Conservation (phyloP, 2,888 invertebrate genomes). For the Reticulitermes lucifugus region DNA sequence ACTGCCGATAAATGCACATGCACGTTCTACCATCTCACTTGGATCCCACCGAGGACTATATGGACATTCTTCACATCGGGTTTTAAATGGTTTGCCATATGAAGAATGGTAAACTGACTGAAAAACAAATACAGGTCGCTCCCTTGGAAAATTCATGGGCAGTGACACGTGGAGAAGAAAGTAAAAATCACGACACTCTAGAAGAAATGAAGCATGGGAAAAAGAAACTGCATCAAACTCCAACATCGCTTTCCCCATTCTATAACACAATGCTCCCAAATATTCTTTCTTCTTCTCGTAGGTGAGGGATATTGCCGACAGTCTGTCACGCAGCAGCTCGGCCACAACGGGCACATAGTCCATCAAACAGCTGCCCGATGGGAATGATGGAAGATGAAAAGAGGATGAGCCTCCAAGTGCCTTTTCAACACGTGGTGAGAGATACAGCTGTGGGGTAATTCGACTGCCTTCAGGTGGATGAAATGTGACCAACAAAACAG, state of each 20-base stretch:
- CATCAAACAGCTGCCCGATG: constrained; percentile 60
- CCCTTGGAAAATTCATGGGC: constrained; percentile 61
- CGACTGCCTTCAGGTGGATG: constrained; percentile 66
- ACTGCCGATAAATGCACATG: constrained; percentile 50
- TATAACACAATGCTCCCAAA: constrained; percentile 62
- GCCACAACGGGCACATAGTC: constrained; percentile 62
- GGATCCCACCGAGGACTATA: constrained; percentile 59
- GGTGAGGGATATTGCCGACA: constrained; percentile 58
- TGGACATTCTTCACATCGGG: constrained; percentile 56
- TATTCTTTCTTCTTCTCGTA: constrained; percentile 65
- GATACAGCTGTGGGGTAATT: constrained; percentile 63
- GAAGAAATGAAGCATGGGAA: constrained; percentile 68
- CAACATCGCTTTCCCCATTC: constrained; percentile 63
- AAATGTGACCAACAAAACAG: constrained; percentile 70
- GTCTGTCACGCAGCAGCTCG: constrained; percentile 60
- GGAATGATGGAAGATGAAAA: constrained; percentile 64
- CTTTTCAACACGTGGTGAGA: constrained; percentile 67
- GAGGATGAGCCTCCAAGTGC: constrained; percentile 62
- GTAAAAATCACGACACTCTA: constrained; percentile 73
- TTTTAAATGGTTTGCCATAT: constrained; percentile 58
- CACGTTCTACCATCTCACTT: constrained; percentile 58
- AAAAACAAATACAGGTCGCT: constrained; percentile 60
- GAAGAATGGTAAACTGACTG: constrained; percentile 63
- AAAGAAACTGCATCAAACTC: constrained; percentile 66
- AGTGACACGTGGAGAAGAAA: constrained; percentile 71